These are phyloP conservation scores for Asbolus verrucosus DNA, from an alignment of 1,140 invertebrate genomes.

Conservation along the genomic window DNA sequence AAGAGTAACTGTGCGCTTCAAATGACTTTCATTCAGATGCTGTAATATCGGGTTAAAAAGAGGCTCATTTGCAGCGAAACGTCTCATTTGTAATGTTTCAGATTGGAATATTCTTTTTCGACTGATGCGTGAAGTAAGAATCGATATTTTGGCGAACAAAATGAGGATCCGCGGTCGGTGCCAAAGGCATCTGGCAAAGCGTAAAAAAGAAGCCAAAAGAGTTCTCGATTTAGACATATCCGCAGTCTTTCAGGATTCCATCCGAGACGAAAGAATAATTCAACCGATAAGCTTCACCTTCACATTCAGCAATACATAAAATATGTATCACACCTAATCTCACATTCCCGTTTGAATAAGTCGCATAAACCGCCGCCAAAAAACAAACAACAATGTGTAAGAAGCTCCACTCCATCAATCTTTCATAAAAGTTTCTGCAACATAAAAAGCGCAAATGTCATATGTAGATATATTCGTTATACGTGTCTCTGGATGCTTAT, in stretches of 20 bases:
- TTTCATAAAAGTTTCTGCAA: background rate
- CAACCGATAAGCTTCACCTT: background rate
- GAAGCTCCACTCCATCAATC: background rate
- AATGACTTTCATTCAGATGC: too few relatives aligned
- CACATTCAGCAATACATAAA: conserved; percentile 4
- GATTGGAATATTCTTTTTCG: too few relatives aligned
- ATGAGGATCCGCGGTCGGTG: background rate
- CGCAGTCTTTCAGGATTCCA: conserved; percentile 7
- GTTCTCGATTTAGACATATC: conserved; percentile 7
- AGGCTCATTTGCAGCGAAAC: too few relatives aligned
- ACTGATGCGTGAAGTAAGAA: too few relatives aligned
- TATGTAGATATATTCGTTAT: too few relatives aligned
- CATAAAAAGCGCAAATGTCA: background rate
- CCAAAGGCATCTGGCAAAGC: background rate
- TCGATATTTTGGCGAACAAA: background rate
- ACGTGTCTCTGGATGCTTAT: too few relatives aligned
- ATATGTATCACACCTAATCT: conserved; percentile 10
- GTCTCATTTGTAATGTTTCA: too few relatives aligned
- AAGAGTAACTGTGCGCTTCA: too few relatives aligned
- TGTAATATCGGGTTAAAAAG: too few relatives aligned
- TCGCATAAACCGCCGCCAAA: background rate
- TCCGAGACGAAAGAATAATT: conserved; percentile 5
- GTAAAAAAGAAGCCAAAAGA: background rate
- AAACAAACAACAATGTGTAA: background rate
- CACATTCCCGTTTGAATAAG: conserved; percentile 2